A percentile compares a stretch with the other conserved stretches of the same genome.
These are phyloP conservation scores for Psophia crepitans DNA, from an alignment of 2,113 vertebrate species.

Conservation along the genomic window DNA sequence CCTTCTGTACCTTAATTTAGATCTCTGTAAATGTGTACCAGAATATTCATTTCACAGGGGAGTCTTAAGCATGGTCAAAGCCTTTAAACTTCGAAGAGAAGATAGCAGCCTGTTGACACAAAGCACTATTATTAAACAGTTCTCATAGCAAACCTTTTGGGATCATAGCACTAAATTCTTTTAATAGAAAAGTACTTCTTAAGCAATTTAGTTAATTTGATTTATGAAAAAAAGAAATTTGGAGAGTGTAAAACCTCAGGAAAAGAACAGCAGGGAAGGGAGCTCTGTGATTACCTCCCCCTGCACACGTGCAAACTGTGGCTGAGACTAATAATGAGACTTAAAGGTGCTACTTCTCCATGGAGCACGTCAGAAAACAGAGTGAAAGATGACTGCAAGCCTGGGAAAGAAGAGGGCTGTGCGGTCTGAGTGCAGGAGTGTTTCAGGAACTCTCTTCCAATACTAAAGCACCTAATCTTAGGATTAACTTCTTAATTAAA, in stretches of 20 bases:
- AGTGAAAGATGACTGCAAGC: not conserved
- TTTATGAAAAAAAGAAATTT: constrained; percentile 28
- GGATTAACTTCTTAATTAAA: not conserved
- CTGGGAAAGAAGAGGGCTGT: not conserved
- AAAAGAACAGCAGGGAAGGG: constrained; percentile 47
- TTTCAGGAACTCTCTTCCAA: not conserved
- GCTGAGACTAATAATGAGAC: not conserved
- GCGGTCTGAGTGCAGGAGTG: not conserved
- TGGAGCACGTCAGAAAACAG: accelerated
- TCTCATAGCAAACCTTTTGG: not conserved
- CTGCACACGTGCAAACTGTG: not conserved
- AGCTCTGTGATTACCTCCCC: constrained; percentile 42
- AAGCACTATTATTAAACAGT: not conserved
- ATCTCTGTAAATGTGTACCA: not conserved
- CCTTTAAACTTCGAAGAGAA: not conserved
- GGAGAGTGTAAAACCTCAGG: constrained; percentile 29
- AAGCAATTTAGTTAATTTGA: constrained; percentile 52
- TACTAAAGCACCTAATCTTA: not conserved
- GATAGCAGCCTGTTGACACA: not conserved
- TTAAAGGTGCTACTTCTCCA: not conserved
- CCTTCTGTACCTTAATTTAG: not conserved
- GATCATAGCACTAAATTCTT: not conserved
- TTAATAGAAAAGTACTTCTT: constrained; percentile 44
- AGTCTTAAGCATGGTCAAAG: not conserved
- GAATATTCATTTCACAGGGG: not conserved